Percentiles rank a stretch among this genome's conserved stretches.
These are phyloP conservation scores for Narcine bancroftii DNA, from an alignment of 2,113 vertebrate species.

Conservation along the genomic window DNA sequence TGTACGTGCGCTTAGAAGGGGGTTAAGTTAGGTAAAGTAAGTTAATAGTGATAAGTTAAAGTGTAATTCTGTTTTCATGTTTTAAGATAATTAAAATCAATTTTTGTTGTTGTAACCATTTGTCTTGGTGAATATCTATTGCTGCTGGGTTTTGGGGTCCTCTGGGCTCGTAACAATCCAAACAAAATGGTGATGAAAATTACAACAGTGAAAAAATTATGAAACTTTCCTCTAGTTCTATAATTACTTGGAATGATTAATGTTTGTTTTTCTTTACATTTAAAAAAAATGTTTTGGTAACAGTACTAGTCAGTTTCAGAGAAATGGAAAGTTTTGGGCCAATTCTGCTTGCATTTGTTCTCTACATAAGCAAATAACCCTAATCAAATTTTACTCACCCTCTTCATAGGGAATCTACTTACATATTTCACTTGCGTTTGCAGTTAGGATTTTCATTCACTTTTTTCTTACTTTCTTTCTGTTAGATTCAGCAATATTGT, in stretches of 20 bases:
- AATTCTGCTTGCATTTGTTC: background rate
- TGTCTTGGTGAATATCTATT: no score
- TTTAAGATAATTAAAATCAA: no score
- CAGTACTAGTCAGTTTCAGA: background rate
- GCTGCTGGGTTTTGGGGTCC: no score
- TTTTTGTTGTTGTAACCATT: no score
- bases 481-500: background rate
- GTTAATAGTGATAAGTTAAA: no score
- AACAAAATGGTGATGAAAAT: no score
- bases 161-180: no score
- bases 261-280: background rate
- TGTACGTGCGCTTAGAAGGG: no score
- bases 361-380: background rate
- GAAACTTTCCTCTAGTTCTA: background rate
- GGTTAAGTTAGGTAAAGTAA: no score
- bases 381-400: background rate
- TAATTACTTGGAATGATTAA: background rate
- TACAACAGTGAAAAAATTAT: no score
- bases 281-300: background rate
- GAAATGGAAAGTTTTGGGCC: background rate
- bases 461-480: background rate
- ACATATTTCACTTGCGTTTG: background rate
- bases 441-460: background rate
- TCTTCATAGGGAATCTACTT: background rate
- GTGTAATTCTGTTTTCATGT: no score